Percentiles rank a stretch among this genome's conserved stretches.
These are phyloP conservation scores for Apodemia mormo DNA, from an alignment of 2,888 invertebrate species.

Conservation along the genomic window DNA sequence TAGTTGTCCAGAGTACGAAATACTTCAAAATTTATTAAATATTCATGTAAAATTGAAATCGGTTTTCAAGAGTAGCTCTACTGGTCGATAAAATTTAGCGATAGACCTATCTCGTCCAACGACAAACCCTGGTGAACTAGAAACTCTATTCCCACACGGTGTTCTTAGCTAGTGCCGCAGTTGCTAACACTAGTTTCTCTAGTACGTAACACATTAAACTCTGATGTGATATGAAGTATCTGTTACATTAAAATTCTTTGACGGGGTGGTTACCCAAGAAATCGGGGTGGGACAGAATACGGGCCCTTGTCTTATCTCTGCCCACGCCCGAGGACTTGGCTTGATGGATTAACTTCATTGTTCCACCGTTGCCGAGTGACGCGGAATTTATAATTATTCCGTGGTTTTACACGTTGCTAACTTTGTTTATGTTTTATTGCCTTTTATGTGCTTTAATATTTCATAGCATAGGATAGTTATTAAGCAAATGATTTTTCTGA, in stretches of 20 bases:
- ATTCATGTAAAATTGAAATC: no score
- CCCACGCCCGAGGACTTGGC: slow-evolving; percentile 73
- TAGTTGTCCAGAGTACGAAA: no score
- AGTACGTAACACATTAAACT: no score
- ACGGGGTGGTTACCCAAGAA: slow-evolving; percentile 66
- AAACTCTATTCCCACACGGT: no score
- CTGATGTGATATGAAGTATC: slow-evolving; percentile 7
- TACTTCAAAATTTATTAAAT: no score
- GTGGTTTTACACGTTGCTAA: slow-evolving; percentile 40
- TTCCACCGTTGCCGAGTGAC: slow-evolving; percentile 74
- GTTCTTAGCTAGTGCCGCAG: no score
- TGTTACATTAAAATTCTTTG: slow-evolving; percentile 40
- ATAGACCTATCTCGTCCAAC: no score
- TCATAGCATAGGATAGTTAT: background rate
- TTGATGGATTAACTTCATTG: slow-evolving; percentile 82
- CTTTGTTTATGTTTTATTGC: slow-evolving; percentile 35
- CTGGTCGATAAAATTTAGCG: no score
- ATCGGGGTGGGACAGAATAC: slow-evolving; percentile 59
- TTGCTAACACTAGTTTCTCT: no score
- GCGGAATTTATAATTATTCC: slow-evolving; percentile 78
- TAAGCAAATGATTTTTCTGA: background rate
- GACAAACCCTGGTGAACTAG: no score
- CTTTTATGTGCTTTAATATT: slow-evolving; percentile 5
- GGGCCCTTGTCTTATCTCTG: slow-evolving; percentile 78
- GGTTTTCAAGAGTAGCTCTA: no score